A percentile compares a stretch with the other conserved stretches of the same genome.
These are phyloP conservation scores for Diprion similis DNA, from an alignment of 1,140 invertebrate genomes.

Conservation along the genomic window DNA sequence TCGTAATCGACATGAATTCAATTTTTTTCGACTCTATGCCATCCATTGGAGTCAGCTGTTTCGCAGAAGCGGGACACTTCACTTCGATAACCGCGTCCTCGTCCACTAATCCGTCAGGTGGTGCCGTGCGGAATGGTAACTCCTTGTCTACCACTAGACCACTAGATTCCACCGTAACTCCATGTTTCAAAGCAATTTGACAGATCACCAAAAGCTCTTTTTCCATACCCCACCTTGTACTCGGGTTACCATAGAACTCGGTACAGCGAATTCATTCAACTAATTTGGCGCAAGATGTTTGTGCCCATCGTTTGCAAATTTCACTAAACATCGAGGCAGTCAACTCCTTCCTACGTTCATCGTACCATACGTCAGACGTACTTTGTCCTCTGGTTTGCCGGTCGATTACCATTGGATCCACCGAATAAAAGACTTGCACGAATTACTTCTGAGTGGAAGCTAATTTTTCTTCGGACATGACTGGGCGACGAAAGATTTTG, in stretches of 20 bases:
- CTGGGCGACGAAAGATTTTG: neutral
- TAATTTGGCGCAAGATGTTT: neutral
- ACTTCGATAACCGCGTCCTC: constrained; percentile 15
- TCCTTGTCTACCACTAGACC: neutral
- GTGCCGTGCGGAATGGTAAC: neutral
- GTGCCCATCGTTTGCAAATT: constrained; percentile 15
- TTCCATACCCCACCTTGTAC: neutral
- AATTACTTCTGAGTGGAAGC: neutral
- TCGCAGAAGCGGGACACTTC: constrained; percentile 8
- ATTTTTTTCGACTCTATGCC: constrained; percentile 10
- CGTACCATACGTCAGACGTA: neutral
- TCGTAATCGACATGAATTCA: neutral
- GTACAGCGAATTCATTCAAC: neutral
- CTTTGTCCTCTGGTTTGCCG: neutral
- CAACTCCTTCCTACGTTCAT: neutral
- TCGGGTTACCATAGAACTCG: neutral
- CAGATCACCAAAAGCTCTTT: neutral
- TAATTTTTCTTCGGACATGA: neutral
- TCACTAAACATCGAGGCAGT: constrained; percentile 18
- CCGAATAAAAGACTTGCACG: neutral
- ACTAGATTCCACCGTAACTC: neutral
- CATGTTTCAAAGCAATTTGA: neutral
- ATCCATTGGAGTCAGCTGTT: constrained; percentile 8
- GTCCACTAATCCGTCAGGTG: constrained; percentile 16
- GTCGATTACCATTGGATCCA: neutral